phyloP scores from a whole-genome alignment of 1,140 invertebrate species.

The Zaprionus nigranus region DNA sequence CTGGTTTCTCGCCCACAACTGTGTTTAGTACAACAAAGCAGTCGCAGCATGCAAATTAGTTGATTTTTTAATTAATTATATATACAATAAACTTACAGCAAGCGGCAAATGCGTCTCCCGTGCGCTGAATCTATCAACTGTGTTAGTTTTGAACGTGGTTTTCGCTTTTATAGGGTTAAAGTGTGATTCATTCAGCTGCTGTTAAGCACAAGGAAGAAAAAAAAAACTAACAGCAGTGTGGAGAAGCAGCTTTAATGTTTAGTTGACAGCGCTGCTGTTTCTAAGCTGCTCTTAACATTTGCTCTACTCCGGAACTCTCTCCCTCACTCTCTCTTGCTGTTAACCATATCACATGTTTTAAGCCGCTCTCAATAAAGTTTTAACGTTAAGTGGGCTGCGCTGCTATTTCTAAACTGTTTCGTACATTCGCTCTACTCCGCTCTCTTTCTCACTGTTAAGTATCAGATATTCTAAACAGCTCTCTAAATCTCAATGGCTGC shows the following conservation, averaged over 20 bases:
- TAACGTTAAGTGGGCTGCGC: neutral
- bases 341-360: too few species aligned
- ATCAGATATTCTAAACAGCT: neutral
- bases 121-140: conserved; percentile 26
- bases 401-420: conserved; percentile 6
- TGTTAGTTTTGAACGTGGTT: conserved; percentile 30
- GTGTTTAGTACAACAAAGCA: conserved; percentile 33
- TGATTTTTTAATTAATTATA: neutral
- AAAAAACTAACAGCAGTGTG: neutral
- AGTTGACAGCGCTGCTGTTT: neutral
- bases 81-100: conserved; percentile 48
- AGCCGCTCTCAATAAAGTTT: too few species aligned
- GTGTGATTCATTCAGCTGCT: conserved; percentile 25
- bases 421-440: neutral
- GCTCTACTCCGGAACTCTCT: neutral
- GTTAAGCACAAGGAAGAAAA: neutral
- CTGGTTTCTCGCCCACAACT: neutral
- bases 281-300: conserved; percentile 14
- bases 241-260: conserved; percentile 12
- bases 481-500: neutral
- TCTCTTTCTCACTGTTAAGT: neutral
- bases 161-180: conserved; percentile 47
- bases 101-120: neutral
- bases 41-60: conserved; percentile 40
- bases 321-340: neutral